Evolutionary conservation across 1,140 invertebrate genomes (phyloP).

Genomic region (Aplysia californica): DNA sequence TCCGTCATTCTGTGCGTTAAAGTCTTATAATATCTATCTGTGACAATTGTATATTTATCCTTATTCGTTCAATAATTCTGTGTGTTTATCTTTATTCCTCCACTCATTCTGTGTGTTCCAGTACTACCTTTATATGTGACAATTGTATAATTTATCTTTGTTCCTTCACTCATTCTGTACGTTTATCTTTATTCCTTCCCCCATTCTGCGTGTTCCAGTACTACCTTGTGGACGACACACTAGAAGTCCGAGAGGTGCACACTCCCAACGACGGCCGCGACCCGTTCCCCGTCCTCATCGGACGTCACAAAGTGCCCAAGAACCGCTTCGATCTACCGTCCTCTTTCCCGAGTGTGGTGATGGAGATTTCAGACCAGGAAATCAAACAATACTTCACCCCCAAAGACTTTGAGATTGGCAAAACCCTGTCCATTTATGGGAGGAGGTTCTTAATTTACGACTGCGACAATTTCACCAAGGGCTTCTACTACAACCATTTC

Average conservation of each 20-base stretch:
- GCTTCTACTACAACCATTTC: conserved; percentile 80
- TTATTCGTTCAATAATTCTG: too few species aligned
- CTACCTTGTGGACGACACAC: conserved; percentile 83
- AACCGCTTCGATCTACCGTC: conserved; percentile 79
- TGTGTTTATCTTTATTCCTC: too few species aligned
- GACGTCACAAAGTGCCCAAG: conserved; percentile 82
- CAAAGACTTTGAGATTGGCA: conserved; percentile 82
- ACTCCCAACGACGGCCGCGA: conserved; percentile 78
- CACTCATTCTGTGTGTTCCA: background rate
- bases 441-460: conserved; percentile 82
- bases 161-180: too few species aligned
- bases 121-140: background rate
- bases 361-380: conserved; percentile 78
- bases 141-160: too few species aligned
- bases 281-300: conserved; percentile 79
- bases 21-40: too few species aligned
- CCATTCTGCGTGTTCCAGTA: conserved; percentile 72
- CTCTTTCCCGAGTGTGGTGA: conserved; percentile 59
- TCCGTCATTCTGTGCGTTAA: too few species aligned
- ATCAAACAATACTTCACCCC: conserved; percentile 80
- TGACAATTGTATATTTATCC: too few species aligned
- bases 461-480: conserved; percentile 83
- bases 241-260: conserved; percentile 80
- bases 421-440: conserved; percentile 82
- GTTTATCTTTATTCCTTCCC: too few species aligned